Evolutionary conservation across 2,113 vertebrate genomes (phyloP).

Genomic region (Protobothrops flavoviridis): DNA sequence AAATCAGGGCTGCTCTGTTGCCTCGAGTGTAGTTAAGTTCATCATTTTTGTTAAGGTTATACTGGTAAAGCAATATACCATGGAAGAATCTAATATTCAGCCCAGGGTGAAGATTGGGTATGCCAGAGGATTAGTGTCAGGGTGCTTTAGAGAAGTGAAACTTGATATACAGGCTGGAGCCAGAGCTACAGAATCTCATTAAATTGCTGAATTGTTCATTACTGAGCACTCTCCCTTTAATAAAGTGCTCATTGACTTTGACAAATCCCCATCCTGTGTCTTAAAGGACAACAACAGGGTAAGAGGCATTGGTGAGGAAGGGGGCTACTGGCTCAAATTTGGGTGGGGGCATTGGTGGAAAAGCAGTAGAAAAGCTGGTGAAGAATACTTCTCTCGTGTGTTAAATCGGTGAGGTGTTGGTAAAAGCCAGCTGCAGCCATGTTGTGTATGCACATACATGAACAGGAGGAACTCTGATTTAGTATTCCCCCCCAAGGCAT

Average conservation of each 20-base stretch:
- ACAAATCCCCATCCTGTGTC: conserved; percentile 78
- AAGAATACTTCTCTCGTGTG: conserved; percentile 33
- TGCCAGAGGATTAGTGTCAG: conserved; percentile 85
- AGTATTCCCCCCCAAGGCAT: conserved; percentile 27
- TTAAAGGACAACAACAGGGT: conserved; percentile 75
- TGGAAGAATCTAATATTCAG: conserved; percentile 85
- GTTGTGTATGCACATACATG: fast-evolving
- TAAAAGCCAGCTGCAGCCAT: neutral
- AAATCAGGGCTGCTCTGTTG: conserved; percentile 78
- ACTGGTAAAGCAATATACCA: conserved; percentile 81
- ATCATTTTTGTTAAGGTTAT: conserved; percentile 83
- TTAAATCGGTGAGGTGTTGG: conserved; percentile 30
- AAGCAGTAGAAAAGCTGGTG: conserved; percentile 65
- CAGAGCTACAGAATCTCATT: conserved; percentile 87
- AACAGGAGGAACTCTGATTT: conserved; percentile 7
- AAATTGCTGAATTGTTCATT: conserved; percentile 86
- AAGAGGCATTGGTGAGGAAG: conserved; percentile 63
- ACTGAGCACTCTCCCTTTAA: conserved; percentile 79
- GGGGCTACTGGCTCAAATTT: conserved; percentile 64
- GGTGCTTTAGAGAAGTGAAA: conserved; percentile 83
- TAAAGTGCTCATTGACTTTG: conserved; percentile 87
- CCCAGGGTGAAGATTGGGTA: conserved; percentile 81
- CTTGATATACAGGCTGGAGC: conserved; percentile 84
- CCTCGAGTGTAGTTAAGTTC: conserved; percentile 82
- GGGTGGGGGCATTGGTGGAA: conserved; percentile 37